Evolutionary conservation across 2,888 invertebrate genomes (phyloP).

Genomic region (Eristalis arbustorum): DNA sequence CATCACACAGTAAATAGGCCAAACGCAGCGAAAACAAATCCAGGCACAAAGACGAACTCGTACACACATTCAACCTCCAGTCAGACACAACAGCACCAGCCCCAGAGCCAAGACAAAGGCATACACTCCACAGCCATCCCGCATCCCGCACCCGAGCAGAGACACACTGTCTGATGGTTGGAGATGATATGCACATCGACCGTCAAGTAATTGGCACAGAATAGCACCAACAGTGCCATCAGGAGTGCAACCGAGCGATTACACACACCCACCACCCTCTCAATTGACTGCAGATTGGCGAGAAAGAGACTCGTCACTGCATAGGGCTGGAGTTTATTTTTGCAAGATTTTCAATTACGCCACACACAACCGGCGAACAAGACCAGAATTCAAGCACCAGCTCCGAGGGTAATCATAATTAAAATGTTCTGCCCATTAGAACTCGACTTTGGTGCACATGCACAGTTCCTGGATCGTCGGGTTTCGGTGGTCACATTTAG

Average conservation of each 20-base stretch:
- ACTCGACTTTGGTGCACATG: constrained; percentile 27
- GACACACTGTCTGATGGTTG: constrained; percentile 27
- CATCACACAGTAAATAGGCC: constrained; percentile 49
- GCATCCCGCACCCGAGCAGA: constrained; percentile 2
- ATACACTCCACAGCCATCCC: neutral
- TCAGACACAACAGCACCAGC: neutral
- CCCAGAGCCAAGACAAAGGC: constrained; percentile 12
- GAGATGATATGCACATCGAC: neutral
- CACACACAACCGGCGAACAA: constrained; percentile 3
- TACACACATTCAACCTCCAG: constrained; percentile 1
- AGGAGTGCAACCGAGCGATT: neutral
- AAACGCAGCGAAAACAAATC: constrained; percentile 39
- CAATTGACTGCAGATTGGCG: no score
- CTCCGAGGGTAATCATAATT: constrained; percentile 58
- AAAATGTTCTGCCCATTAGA: constrained; percentile 63
- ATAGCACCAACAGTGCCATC: neutral
- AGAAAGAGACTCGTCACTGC: neutral
- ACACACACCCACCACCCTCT: neutral
- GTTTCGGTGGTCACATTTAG: constrained; percentile 32
- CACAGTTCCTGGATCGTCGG: neutral
- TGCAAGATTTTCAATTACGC: constrained; percentile 45
- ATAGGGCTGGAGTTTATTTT: constrained; percentile 39
- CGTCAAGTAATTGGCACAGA: constrained; percentile 42
- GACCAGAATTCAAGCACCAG: constrained; percentile 19
- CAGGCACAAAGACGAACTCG: neutral